These are phyloP conservation scores for Heteromormyrus szaboi DNA, from an alignment of 2,797 vertebrate genomes.

Conservation along the genomic window DNA sequence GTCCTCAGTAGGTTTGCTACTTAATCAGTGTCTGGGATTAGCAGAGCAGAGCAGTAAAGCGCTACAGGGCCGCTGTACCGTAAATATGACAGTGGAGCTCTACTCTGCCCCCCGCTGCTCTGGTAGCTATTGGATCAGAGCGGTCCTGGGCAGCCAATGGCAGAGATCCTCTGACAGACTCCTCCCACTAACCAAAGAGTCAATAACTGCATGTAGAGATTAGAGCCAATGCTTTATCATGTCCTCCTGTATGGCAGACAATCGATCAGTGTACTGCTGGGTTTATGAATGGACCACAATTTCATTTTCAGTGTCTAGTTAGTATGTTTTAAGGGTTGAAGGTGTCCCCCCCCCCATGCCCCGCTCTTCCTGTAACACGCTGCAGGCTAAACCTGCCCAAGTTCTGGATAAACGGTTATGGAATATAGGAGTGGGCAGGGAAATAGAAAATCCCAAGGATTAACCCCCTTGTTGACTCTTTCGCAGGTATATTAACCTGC, in stretches of 20 bases:
- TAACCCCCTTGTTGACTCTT: neutral
- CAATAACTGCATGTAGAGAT: constrained; percentile 7
- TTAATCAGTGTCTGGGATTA: constrained; percentile 25
- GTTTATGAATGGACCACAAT: constrained; percentile 22
- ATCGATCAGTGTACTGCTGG: constrained; percentile 30
- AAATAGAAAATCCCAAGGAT: neutral
- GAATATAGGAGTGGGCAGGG: neutral
- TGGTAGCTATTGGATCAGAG: neutral
- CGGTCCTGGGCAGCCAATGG: neutral
- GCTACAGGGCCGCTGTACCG: constrained; percentile 17
- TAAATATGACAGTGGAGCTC: constrained; percentile 27
- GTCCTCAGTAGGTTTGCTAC: neutral
- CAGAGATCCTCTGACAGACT: neutral
- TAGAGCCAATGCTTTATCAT: constrained; percentile 22
- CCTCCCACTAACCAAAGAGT: neutral
- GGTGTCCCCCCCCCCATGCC: neutral
- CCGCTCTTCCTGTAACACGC: neutral
- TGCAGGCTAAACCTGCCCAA: neutral
- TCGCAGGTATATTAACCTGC: neutral
- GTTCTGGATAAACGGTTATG: neutral
- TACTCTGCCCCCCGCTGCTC: constrained; percentile 6
- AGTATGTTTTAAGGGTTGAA: neutral
- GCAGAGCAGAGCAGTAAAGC: constrained; percentile 21
- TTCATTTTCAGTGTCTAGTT: neutral
- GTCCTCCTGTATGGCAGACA: constrained; percentile 24